These are phyloP conservation scores for Okamejei kenojei DNA, from an alignment of 2,797 vertebrate genomes.

Conservation along the genomic window DNA sequence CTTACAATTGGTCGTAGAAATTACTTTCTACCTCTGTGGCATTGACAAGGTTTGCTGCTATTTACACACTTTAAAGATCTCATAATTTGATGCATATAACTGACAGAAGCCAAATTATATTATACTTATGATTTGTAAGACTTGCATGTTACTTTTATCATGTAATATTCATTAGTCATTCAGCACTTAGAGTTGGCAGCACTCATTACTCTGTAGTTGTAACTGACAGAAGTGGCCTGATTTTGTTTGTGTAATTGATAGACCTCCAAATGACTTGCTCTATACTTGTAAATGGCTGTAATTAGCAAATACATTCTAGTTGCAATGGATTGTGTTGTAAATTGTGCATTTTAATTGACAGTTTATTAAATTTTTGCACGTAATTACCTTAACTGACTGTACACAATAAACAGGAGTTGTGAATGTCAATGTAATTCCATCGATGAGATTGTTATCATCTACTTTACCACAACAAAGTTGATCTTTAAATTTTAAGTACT, in stretches of 20 bases:
- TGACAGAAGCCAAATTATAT: not conserved
- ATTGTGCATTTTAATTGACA: conserved; percentile 3
- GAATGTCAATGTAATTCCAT: not conserved
- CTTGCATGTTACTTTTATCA: not conserved
- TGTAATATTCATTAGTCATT: not conserved
- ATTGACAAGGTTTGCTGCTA: not conserved
- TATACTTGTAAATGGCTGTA: not conserved
- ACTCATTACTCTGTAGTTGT: not conserved
- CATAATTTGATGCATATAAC: not conserved
- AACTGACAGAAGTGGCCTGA: not conserved
- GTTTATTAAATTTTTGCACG: not conserved
- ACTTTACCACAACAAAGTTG: not conserved
- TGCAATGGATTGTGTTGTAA: not conserved
- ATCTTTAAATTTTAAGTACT: not conserved
- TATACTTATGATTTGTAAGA: not conserved
- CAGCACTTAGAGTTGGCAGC: not conserved
- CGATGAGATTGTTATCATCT: not conserved
- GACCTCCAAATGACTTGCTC: not conserved
- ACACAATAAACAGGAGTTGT: not conserved
- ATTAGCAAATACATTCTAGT: not conserved
- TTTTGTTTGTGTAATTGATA: not conserved
- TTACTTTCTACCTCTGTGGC: not conserved
- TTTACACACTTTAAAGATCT: not conserved
- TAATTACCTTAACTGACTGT: not conserved
- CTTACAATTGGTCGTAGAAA: not conserved